Percentiles rank a stretch among this genome's conserved stretches.
Evolutionary conservation across 2,888 invertebrate species (phyloP).

Genomic region (Erebia ligea): DNA sequence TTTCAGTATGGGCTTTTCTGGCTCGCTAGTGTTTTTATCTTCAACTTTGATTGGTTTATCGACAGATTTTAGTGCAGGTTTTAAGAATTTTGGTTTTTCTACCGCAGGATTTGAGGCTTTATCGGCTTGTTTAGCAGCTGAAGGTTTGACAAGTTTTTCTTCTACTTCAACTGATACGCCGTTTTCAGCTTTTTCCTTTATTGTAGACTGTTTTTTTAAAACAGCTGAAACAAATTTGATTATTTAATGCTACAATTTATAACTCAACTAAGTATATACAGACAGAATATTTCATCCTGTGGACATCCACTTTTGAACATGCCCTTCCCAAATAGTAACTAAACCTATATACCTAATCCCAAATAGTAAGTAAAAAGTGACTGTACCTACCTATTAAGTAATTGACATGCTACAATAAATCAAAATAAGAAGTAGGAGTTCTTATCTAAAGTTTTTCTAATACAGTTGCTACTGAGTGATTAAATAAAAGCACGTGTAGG

Average conservation of each 20-base stretch:
- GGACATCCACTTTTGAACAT: too few relatives aligned
- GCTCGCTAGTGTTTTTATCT: slow-evolving; percentile 54
- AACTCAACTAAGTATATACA: not conserved
- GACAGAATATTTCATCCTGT: too few relatives aligned
- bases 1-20: slow-evolving; percentile 64
- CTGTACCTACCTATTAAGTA: too few relatives aligned
- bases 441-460: not conserved
- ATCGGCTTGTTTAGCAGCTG: slow-evolving; percentile 68
- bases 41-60: slow-evolving; percentile 55
- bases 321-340: too few relatives aligned
- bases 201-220: slow-evolving; percentile 74
- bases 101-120: slow-evolving; percentile 60
- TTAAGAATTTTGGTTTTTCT: slow-evolving; percentile 68
- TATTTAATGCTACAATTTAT: not conserved
- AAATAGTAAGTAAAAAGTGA: too few relatives aligned
- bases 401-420: too few relatives aligned
- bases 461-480: not conserved
- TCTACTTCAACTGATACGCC: slow-evolving; percentile 64
- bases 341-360: too few relatives aligned
- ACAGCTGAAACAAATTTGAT: slow-evolving; percentile 55
- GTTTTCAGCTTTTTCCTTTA: slow-evolving; percentile 72
- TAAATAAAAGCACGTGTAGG: slow-evolving; percentile 41
- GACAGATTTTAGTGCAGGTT: slow-evolving; percentile 54
- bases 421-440: not conserved
- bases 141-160: slow-evolving; percentile 73